phyloP scores from a whole-genome alignment of 2,888 invertebrate genomes.

The Carcina quercana region DNA sequence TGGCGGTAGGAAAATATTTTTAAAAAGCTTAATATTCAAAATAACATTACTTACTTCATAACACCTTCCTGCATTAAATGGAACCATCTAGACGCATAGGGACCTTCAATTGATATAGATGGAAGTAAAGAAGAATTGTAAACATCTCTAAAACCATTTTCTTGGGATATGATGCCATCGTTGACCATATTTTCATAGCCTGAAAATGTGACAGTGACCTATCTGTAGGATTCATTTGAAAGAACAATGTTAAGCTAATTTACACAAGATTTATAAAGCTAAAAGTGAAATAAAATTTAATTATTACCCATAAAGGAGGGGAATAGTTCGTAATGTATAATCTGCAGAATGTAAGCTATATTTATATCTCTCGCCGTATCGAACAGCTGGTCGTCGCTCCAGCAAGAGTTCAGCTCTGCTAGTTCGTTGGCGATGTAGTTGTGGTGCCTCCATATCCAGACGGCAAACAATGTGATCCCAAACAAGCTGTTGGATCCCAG shows the following conservation, averaged over 20 bases:
- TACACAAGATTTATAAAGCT: no score
- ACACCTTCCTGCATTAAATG: conserved; percentile 32
- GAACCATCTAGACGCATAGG: conserved; percentile 28
- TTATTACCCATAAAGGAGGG: conserved; percentile 82
- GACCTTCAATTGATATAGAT: conserved; percentile 28
- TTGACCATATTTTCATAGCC: conserved; percentile 27
- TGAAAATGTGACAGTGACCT: no score
- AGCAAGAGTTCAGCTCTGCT: conserved; percentile 83
- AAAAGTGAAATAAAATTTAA: no score
- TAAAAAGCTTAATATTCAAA: no score
- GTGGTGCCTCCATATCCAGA: conserved; percentile 77
- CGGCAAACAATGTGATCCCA: conserved; percentile 19
- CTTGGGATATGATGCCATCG: conserved; percentile 22
- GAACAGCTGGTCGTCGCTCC: conserved; percentile 88
- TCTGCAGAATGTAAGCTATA: conserved; percentile 83
- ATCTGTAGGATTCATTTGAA: no score
- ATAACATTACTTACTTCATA: conserved; percentile 24
- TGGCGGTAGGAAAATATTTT: no score
- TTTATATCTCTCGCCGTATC: conserved; percentile 84
- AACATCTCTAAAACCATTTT: conserved; percentile 25
- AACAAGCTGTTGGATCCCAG: conserved; percentile 3
- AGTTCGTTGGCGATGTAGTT: conserved; percentile 82
- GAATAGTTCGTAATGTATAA: conserved; percentile 86
- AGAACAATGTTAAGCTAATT: no score
- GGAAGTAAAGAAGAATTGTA: conserved; percentile 27